Base-by-base conservation (phyloP, 2,113 vertebrate species). In the Festucalex cinctus region DNA sequence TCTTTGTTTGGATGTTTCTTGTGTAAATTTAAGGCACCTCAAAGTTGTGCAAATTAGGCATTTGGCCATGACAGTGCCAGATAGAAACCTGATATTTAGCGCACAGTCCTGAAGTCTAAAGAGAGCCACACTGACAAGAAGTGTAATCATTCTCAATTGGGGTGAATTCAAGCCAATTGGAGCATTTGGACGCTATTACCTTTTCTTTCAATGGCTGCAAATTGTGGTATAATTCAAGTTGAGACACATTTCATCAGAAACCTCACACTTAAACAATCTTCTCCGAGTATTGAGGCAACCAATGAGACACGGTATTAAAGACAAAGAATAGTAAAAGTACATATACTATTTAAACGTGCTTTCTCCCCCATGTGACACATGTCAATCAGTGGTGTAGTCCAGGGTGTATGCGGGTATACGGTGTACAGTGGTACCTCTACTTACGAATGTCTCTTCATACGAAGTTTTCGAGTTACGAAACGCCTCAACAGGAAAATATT, bases 151-250 rank as follows among this genome's bases (percentile, higher is more conserved):
- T 71, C 75, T 75, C 56, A 58, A 58, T 51, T 54, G 46, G 32
- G 57, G 75, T 64, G 37, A 71, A 20, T 24, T 0, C 28, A 2
- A 60, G 51, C n/a, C 19, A 10, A 73, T 53, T 56, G 19, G 14
- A 35, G 67, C 59, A 68, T 20, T 54, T 37, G 14, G 79, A 83
- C 70, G 65, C 39, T 56, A 79, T 83, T 82, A 26, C 37, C 12
- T 68, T 73, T 66, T 37, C 51, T 63, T 46, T 69, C 43, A 69
- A 53, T 71, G 51, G 26, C 63, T 32, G 64, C 75, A 82, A 86
- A 83, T 75, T 79, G 69, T 72, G 58, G 68, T 26, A 71, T 74
- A 74, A 72, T 80, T 78, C 49, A 3, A 54, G 66, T 82, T 61
- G 66, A 70, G 85, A 74, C 66, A 57, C 35, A 16, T 66, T 63